phyloP scores from a whole-genome alignment of 2,797 vertebrate genomes.

The Loris lydekkerianus region DNA sequence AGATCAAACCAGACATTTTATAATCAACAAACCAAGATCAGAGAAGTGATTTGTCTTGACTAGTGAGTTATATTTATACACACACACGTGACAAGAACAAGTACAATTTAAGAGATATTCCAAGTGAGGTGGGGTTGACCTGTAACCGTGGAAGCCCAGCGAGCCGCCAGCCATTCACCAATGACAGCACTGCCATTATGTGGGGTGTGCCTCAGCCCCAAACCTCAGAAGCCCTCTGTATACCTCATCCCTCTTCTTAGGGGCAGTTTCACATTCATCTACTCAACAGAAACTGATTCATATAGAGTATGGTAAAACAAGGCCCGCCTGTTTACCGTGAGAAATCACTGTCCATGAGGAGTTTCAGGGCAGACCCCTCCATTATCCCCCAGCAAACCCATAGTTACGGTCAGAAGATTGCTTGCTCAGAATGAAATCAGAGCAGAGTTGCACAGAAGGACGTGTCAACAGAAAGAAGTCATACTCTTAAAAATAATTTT shows the following conservation, averaged over 20 bases:
- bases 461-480: background rate
- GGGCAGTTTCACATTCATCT: background rate
- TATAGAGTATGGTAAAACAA: background rate
- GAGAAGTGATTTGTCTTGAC: conserved; percentile 15
- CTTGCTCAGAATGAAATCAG: background rate
- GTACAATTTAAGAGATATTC: background rate
- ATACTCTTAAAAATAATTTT: too few relatives aligned
- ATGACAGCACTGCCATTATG: background rate
- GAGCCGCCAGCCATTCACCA: background rate
- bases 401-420: background rate
- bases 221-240: background rate
- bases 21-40: conserved; percentile 47
- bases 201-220: background rate
- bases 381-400: background rate
- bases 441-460: conserved; percentile 9
- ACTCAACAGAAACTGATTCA: conserved; percentile 7
- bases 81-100: background rate
- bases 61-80: background rate
- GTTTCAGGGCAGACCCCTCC: background rate
- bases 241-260: background rate
- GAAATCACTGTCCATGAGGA: background rate
- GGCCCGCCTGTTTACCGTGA: background rate
- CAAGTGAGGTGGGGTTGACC: background rate
- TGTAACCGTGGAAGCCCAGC: background rate
- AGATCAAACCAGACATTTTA: conserved; percentile 45